These are phyloP conservation scores for Echeneis naucrates DNA, from an alignment of 2,797 vertebrate species.

Conservation along the genomic window DNA sequence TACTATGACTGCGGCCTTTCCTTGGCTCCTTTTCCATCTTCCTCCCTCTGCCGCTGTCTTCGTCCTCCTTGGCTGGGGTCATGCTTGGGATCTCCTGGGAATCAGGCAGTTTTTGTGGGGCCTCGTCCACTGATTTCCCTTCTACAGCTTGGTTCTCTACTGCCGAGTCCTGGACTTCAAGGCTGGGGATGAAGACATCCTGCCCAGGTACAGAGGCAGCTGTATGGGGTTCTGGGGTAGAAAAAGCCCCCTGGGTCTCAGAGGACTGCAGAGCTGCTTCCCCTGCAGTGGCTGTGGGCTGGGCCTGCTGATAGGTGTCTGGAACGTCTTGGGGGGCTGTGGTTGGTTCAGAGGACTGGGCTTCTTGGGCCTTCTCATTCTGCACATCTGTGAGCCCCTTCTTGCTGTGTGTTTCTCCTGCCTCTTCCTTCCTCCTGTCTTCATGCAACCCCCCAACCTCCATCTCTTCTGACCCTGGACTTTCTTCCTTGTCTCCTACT, in stretches of 20 bases:
- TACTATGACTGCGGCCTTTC: constrained; percentile 86
- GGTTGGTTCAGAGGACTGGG: constrained; percentile 37
- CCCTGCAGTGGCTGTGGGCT: constrained; percentile 47
- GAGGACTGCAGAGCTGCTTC: constrained; percentile 41
- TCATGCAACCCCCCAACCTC: constrained; percentile 85
- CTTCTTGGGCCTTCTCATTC: constrained; percentile 60
- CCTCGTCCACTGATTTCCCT: constrained; percentile 58
- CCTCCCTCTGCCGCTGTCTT: constrained; percentile 78
- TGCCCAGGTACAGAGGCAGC: constrained; percentile 14
- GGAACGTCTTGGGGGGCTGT: constrained; percentile 36
- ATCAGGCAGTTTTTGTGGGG: constrained; percentile 17
- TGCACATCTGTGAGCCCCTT: constrained; percentile 53
- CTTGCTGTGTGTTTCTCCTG: constrained; percentile 54
- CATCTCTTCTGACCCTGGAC: constrained; percentile 84
- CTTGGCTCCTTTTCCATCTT: constrained; percentile 82
- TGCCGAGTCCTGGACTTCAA: not conserved
- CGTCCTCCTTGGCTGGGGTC: constrained; percentile 69
- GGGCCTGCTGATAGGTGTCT: constrained; percentile 47
- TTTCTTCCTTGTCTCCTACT: constrained; percentile 81
- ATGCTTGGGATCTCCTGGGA: constrained; percentile 35
- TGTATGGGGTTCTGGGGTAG: constrained; percentile 31
- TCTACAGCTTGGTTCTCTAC: constrained; percentile 41
- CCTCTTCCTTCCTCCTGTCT: constrained; percentile 59
- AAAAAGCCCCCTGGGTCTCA: constrained; percentile 22
- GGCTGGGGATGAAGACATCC: constrained; percentile 11